Evolutionary conservation across 2,797 vertebrate species (phyloP), one percentile per base, ranked within the genome.

Genomic region (Acanthornis magna): DNA sequence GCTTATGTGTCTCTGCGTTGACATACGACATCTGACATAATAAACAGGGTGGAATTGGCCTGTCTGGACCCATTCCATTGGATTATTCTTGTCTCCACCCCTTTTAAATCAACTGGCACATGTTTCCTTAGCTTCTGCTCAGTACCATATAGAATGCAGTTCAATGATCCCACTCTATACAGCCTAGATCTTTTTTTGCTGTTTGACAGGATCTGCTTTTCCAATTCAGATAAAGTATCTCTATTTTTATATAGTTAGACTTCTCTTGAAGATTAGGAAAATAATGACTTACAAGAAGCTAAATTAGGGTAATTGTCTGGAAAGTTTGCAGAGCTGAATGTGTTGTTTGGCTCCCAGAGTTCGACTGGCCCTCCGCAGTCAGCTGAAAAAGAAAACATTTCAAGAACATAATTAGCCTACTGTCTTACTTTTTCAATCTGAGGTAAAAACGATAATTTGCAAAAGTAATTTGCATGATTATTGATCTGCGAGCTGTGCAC

Each of bases 291-390:
- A 99, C 99, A 99, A 67, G 70, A 94, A 66, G 98, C 98, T 42
- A 80, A 45, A 42, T 98, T 97, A 53, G 98, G 98, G 12, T 99
- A 99, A 72, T 94, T 97, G 13, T 96, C 89, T 54, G 99, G 99
- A 85, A 98, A 99, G 77, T 98, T 98, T 54, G 97, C 96, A 21
- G 99, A 99, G 38, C 88, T 98, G 96, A 99, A 99, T 30, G 98
- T 98, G n/a, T 94, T 97, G 80, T 99, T 99, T 92, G 98, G 97
- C 85, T 98, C 98, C 98, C 98, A 98, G 21, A 99, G 97, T 93
- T 99, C 97, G 91, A 98, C 96, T 5, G 99, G 98, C 63, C 98
- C 98, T 60, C 98, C 98, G 62, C 99, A 99, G 95, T 99, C 98
- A 68, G 96, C 99, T 99, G 96, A 60, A 97, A 97, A 96, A 94